Conservation (phyloP, 2,113 vertebrate genomes). For the Ceyx cyanopectus region DNA sequence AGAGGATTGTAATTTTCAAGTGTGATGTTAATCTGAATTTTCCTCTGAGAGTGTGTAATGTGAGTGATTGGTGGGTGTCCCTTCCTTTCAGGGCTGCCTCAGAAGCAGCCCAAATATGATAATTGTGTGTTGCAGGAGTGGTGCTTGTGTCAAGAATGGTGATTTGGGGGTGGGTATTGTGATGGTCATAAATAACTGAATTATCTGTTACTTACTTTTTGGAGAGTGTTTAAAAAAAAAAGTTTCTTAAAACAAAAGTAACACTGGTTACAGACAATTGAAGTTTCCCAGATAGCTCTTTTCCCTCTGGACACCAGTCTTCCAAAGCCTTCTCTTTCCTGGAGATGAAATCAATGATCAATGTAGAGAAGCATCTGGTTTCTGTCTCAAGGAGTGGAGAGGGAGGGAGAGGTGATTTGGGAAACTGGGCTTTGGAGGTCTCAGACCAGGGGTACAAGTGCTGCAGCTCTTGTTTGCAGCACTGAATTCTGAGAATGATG, state of each 20-base stretch:
- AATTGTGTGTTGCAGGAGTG: not conserved
- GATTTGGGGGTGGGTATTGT: not conserved
- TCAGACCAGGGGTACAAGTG: not conserved
- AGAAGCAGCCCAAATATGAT: not conserved
- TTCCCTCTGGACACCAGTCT: not conserved
- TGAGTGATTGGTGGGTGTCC: not conserved
- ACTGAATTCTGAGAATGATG: not conserved
- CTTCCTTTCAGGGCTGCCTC: not conserved
- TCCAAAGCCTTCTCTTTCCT: not conserved
- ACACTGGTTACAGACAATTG: not conserved
- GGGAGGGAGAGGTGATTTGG: not conserved
- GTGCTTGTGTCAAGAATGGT: not conserved
- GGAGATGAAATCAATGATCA: not conserved
- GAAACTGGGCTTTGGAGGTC: not conserved
- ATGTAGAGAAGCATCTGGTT: accelerated
- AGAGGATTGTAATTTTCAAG: not conserved
- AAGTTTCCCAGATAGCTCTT: not conserved
- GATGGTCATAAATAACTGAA: not conserved
- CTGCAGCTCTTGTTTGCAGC: not conserved
- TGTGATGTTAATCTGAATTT: not conserved
- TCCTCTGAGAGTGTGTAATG: not conserved
- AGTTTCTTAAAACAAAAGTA: not conserved
- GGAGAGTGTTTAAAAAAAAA: not conserved
- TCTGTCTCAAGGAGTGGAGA: not conserved
- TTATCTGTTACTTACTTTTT: not conserved